These are phyloP conservation scores for Discoglossus pictus DNA, from an alignment of 2,797 vertebrate genomes.

Conservation along the genomic window DNA sequence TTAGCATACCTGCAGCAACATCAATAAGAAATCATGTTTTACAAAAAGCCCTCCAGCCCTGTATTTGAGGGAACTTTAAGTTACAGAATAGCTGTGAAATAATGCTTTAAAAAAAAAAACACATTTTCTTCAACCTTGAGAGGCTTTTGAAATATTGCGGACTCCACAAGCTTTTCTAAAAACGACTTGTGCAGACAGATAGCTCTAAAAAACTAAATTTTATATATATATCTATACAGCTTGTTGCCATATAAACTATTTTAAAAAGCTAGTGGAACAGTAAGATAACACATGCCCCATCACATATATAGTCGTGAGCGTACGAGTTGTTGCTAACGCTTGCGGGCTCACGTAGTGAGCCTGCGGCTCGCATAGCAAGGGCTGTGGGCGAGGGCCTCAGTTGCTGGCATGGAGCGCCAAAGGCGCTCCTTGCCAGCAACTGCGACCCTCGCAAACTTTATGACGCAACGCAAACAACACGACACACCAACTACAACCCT, in stretches of 20 bases:
- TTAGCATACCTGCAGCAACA: conserved; percentile 20
- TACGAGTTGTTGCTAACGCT: too few species aligned
- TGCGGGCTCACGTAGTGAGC: too few species aligned
- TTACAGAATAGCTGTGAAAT: conserved; percentile 30
- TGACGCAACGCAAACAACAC: too few species aligned
- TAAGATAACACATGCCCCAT: conserved; percentile 26
- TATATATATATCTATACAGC: conserved; percentile 37
- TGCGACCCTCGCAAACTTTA: too few species aligned
- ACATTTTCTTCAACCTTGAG: conserved; percentile 45
- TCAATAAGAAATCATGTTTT: conserved; percentile 26
- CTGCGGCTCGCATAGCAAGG: too few species aligned
- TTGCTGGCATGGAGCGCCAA: too few species aligned
- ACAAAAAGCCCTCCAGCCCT: conserved; percentile 32
- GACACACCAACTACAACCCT: too few species aligned
- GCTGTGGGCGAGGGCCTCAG: too few species aligned
- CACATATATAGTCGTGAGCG: too few species aligned
- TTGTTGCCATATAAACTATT: conserved; percentile 41
- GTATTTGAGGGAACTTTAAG: conserved; percentile 23
- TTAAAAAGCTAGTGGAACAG: conserved; percentile 26
- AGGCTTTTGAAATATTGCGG: conserved; percentile 44
- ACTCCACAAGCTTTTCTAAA: conserved; percentile 22
- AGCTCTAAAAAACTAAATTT: conserved; percentile 38
- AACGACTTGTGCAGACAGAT: conserved; percentile 33
- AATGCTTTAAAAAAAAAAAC: conserved; percentile 39
- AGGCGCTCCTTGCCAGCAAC: too few species aligned